phyloP scores from a whole-genome alignment of 2,113 vertebrate species.

The Thinocorus orbignyianus region DNA sequence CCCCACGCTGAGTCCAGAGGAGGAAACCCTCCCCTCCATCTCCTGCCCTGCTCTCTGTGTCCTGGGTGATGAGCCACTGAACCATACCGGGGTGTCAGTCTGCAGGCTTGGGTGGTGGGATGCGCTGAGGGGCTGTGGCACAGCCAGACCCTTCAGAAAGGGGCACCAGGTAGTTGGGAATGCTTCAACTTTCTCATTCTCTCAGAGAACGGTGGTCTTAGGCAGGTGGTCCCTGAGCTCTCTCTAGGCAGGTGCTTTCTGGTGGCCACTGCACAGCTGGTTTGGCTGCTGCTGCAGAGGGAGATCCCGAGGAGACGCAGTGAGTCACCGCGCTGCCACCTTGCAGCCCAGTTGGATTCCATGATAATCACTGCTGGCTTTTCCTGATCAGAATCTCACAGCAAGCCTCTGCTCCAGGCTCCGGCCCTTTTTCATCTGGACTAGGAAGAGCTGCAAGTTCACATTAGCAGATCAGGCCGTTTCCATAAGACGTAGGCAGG shows the following conservation, averaged over 20 bases:
- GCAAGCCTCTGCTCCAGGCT: neutral
- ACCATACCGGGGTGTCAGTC: accelerated
- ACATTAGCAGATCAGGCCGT: neutral
- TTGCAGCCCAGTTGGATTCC: neutral
- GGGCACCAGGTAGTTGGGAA: accelerated
- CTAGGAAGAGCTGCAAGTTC: neutral
- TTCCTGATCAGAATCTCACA: neutral
- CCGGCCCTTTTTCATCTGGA: neutral
- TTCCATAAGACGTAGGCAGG: neutral
- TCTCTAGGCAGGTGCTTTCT: neutral
- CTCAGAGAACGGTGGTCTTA: no score
- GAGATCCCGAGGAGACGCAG: accelerated
- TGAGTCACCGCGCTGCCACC: neutral
- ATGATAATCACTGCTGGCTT: neutral
- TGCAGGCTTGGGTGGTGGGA: accelerated
- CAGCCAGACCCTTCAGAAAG: neutral
- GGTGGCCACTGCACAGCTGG: neutral
- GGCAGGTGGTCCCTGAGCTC: neutral
- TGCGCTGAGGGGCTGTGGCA: accelerated
- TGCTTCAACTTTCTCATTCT: accelerated
- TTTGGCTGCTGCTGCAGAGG: neutral
- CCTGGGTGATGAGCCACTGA: accelerated
- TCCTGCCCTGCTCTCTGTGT: accelerated
- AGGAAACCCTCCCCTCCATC: accelerated
- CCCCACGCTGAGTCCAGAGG: accelerated